These are phyloP conservation scores for Procambarus clarkii DNA, from an alignment of 1,140 invertebrate genomes.

Conservation along the genomic window DNA sequence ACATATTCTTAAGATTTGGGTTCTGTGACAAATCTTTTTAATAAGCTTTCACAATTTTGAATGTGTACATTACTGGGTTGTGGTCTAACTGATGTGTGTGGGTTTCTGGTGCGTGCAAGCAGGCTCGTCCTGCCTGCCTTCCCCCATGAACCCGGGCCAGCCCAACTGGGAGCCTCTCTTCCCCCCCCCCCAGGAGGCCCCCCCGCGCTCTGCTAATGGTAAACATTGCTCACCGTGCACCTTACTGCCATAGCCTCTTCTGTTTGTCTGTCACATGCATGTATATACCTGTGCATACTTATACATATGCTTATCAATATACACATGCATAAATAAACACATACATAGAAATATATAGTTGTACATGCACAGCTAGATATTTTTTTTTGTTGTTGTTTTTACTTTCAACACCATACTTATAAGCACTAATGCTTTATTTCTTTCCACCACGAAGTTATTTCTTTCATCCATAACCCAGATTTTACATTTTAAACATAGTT, in stretches of 20 bases:
- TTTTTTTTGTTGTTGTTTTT: not conserved
- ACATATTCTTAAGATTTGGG: not conserved
- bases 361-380: not conserved
- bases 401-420: not conserved
- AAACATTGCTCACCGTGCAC: constrained; percentile 43
- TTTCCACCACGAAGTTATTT: not conserved
- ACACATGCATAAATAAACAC: no score
- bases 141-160: constrained; percentile 67
- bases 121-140: constrained; percentile 73
- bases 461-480: not conserved
- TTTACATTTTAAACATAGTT: not conserved
- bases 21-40: not conserved
- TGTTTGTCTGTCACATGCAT: constrained; percentile 7
- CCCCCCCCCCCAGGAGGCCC: constrained; percentile 72
- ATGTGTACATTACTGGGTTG: constrained; percentile 25
- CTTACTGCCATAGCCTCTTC: constrained; percentile 10
- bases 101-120: constrained; percentile 58
- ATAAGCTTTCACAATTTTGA: constrained; percentile 6
- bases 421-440: not conserved
- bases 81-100: constrained; percentile 47
- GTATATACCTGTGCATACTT: not conserved
- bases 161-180: constrained; percentile 74
- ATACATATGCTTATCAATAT: no score
- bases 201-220: constrained; percentile 69
- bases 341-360: not conserved